phyloP scores from a whole-genome alignment of 2,888 invertebrate genomes.

The Hanleya hanleyi region DNA sequence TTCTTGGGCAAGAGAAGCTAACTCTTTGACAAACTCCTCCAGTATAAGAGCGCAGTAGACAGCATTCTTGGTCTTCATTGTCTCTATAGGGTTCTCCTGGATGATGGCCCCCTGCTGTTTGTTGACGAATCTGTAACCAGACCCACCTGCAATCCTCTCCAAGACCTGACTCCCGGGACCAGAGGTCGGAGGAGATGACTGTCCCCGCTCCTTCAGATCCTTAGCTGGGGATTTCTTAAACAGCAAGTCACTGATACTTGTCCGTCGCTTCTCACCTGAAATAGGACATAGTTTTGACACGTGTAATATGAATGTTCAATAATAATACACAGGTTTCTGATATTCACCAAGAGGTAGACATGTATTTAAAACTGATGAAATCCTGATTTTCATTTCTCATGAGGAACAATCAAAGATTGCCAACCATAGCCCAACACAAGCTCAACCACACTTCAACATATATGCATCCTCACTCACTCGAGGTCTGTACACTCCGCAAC shows the following conservation, averaged over 20 bases:
- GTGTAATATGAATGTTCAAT: no score
- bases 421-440: no score
- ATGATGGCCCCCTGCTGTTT: slow-evolving; percentile 34
- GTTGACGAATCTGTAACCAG: slow-evolving; percentile 60
- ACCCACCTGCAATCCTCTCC: slow-evolving; percentile 46
- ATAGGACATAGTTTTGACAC: no score
- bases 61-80: slow-evolving; percentile 72
- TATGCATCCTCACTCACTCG: no score
- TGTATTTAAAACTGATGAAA: no score
- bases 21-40: slow-evolving; percentile 96
- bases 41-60: slow-evolving; percentile 90
- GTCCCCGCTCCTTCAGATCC: slow-evolving; percentile 11
- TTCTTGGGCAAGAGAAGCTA: slow-evolving; percentile 95
- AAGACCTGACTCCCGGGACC: slow-evolving; percentile 13
- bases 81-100: slow-evolving; percentile 50
- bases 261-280: slow-evolving; percentile 51
- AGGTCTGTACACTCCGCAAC: no score
- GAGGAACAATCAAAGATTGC: no score
- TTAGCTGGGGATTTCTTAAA: slow-evolving; percentile 48
- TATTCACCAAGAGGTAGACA: no score
- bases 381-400: no score
- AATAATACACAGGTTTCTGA: no score
- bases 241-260: slow-evolving; percentile 58
- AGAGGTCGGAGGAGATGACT: not conserved
- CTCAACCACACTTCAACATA: no score